A percentile compares a stretch with the other conserved stretches of the same genome.
Conservation (phyloP, 2,113 vertebrate genomes). For the Glareola pratincola region DNA sequence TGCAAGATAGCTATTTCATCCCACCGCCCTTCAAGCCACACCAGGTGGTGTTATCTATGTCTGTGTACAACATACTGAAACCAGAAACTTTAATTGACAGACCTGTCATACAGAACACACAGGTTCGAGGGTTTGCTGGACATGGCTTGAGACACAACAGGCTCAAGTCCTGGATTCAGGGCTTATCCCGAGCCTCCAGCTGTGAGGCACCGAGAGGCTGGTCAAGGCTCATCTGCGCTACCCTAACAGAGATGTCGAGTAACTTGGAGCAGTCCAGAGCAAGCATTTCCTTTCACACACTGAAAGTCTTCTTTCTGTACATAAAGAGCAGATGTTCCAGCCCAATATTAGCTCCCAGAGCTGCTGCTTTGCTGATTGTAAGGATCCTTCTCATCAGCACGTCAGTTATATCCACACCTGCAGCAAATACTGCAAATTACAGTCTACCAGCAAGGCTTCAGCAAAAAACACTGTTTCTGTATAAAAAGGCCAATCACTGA, state of each 20-base stretch:
- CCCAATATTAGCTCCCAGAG: not conserved
- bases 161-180: not conserved
- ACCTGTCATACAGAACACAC: not conserved
- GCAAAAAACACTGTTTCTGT: not conserved
- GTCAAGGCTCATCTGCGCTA: not conserved
- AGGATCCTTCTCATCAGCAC: conserved; percentile 10
- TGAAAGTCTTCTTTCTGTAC: not conserved
- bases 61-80: not conserved
- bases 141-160: accelerated
- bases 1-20: not conserved
- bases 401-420: conserved; percentile 6
- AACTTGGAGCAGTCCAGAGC: not conserved
- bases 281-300: not conserved
- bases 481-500: not conserved
- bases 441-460: not conserved
- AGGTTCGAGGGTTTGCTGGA: not conserved
- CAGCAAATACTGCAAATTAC: conserved; percentile 28
- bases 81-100: accelerated
- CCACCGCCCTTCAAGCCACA: not conserved
- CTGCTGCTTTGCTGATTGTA: not conserved
- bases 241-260: not conserved
- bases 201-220: not conserved
- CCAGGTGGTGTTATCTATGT: not conserved
- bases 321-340: conserved; percentile 31
- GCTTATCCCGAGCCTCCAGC: not conserved